phyloP scores from a whole-genome alignment of 2,888 invertebrate genomes.

The Protophormia terraenovae region DNA sequence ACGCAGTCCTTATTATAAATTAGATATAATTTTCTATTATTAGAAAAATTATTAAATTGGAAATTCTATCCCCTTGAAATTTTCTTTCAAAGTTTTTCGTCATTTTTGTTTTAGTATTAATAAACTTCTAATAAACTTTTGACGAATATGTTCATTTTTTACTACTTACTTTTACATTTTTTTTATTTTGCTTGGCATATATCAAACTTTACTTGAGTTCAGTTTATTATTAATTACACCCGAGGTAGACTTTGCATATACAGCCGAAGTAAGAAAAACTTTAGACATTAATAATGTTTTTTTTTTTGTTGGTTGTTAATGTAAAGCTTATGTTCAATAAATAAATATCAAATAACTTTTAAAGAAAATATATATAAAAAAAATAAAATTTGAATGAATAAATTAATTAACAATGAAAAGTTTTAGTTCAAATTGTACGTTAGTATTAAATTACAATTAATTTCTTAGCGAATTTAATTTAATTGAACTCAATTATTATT shows the following conservation, averaged over 20 bases:
- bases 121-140: neutral
- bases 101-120: neutral
- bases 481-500: no score
- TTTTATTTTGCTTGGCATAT: neutral
- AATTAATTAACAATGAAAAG: no score
- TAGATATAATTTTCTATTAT: no score
- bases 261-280: neutral
- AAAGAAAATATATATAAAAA: no score
- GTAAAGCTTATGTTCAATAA: neutral
- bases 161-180: neutral
- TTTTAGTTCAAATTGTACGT: no score
- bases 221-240: neutral
- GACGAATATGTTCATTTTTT: neutral
- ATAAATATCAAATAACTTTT: no score
- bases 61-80: neutral
- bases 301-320: neutral
- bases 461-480: no score
- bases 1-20: no score
- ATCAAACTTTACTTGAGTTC: neutral
- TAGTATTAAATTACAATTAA: no score
- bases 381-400: no score
- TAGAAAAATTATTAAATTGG: no score
- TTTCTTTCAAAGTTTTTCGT: neutral
- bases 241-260: neutral
- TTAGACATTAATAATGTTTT: neutral